Evolutionary conservation across 1,140 invertebrate species (phyloP).

Genomic region (Sarcophaga peregrina): DNA sequence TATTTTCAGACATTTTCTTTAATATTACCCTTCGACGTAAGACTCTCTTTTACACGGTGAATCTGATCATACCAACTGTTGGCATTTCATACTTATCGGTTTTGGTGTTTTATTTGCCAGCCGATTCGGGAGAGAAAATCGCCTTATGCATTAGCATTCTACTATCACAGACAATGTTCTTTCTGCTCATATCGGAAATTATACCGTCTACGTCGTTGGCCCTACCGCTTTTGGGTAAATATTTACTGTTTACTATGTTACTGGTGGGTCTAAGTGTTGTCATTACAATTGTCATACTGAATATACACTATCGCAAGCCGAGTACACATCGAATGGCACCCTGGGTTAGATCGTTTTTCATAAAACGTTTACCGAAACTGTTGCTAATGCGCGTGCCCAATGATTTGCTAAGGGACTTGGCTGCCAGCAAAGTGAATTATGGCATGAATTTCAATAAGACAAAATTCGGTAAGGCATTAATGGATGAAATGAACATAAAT

Average conservation of each 20-base stretch:
- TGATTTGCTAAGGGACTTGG: conserved; percentile 80
- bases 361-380: conserved; percentile 83
- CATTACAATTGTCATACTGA: conserved; percentile 96
- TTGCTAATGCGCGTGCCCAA: conserved; percentile 88
- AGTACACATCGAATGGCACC: conserved; percentile 97
- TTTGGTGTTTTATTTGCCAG: conserved; percentile 96
- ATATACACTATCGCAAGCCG: conserved; percentile 99
- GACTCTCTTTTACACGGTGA: conserved; percentile 96
- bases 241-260: conserved; percentile 98
- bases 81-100: conserved; percentile 92
- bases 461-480: conserved; percentile 76
- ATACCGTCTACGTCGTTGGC: conserved; percentile 98
- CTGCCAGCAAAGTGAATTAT: conserved; percentile 79
- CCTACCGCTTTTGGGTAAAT: conserved; percentile 96
- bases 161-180: conserved; percentile 99
- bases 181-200: conserved; percentile 96
- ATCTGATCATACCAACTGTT: conserved; percentile 93
- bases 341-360: conserved; percentile 90
- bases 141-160: conserved; percentile 98
- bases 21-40: conserved; percentile 95
- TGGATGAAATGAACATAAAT: conserved; percentile 74
- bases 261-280: conserved; percentile 96
- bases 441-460: conserved; percentile 72
- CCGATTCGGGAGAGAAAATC: conserved; percentile 98
- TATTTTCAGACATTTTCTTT: conserved; percentile 91